Conservation (phyloP, 1,140 invertebrate species). For the Macrocentrus cingulum region DNA sequence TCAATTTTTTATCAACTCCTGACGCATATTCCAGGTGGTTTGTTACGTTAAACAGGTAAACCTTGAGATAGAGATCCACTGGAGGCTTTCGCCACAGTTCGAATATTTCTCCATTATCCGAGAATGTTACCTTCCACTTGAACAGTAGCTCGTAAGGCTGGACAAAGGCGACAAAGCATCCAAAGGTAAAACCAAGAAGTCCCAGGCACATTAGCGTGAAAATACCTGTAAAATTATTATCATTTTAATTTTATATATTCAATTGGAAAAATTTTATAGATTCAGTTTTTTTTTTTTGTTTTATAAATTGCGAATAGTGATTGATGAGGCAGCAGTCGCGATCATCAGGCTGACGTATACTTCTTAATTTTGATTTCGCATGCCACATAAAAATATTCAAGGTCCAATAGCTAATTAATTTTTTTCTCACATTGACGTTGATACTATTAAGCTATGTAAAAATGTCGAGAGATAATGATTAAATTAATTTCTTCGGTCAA, state of each 20-base stretch:
- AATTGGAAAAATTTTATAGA: neutral
- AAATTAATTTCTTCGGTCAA: too few relatives aligned
- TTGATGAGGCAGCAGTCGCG: too few relatives aligned
- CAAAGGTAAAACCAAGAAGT: slow-evolving; percentile 64
- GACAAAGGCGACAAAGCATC: slow-evolving; percentile 63
- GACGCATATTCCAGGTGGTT: slow-evolving; percentile 79
- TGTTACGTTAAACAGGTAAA: slow-evolving; percentile 87
- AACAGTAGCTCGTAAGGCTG: slow-evolving; percentile 75
- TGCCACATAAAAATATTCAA: too few relatives aligned
- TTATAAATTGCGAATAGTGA: neutral
- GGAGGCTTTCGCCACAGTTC: slow-evolving; percentile 83
- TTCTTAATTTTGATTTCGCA: too few relatives aligned
- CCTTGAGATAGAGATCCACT: slow-evolving; percentile 79
- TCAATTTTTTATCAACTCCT: slow-evolving; percentile 70
- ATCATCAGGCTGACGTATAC: too few relatives aligned
- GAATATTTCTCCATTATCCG: slow-evolving; percentile 76
- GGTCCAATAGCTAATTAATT: too few relatives aligned
- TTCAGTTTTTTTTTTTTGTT: neutral
- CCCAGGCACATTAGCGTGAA: slow-evolving; percentile 68
- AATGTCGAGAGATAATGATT: too few relatives aligned
- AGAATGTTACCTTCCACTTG: slow-evolving; percentile 73
- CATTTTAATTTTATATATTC: slow-evolving; percentile 35
- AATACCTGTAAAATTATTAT: slow-evolving; percentile 62
- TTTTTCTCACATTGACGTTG: too few relatives aligned
- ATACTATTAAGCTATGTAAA: too few relatives aligned